Evolutionary conservation across 2,113 vertebrate genomes (phyloP).

Genomic region (Pomatostomus ruficeps): DNA sequence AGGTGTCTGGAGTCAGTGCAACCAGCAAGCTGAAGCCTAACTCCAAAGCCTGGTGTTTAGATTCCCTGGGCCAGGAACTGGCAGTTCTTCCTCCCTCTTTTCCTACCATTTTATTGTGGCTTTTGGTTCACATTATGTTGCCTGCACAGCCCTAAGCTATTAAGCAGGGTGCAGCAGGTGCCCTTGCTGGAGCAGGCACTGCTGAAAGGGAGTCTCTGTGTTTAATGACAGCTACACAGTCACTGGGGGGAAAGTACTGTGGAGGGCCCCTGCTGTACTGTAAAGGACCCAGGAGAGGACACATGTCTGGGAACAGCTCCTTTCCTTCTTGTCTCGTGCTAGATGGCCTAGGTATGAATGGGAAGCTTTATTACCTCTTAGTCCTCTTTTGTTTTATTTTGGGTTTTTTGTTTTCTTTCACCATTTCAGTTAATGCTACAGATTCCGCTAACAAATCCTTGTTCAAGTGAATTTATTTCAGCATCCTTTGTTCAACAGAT

Average conservation of each 20-base stretch:
- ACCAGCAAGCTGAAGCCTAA: neutral
- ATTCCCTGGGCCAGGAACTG: neutral
- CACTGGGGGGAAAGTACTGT: neutral
- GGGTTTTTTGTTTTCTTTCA: neutral
- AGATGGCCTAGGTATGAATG: neutral
- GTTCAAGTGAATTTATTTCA: neutral
- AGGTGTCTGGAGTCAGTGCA: neutral
- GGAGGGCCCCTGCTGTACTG: neutral
- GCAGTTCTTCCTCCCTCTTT: neutral
- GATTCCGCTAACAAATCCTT: neutral
- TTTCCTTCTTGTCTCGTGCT: neutral
- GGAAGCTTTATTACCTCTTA: neutral
- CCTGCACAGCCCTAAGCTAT: neutral
- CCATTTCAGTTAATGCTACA: neutral
- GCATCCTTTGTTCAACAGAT: neutral
- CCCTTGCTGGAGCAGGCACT: neutral
- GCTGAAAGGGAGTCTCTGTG: neutral
- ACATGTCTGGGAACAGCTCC: neutral
- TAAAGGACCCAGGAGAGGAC: neutral
- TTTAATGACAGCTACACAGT: neutral
- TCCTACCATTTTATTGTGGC: neutral
- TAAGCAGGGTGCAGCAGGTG: neutral
- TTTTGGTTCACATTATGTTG: neutral
- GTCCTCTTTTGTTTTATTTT: neutral
- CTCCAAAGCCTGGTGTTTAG: neutral